Base-by-base conservation (phyloP, 1,140 invertebrate genomes). In the Bombus terrestris region DNA sequence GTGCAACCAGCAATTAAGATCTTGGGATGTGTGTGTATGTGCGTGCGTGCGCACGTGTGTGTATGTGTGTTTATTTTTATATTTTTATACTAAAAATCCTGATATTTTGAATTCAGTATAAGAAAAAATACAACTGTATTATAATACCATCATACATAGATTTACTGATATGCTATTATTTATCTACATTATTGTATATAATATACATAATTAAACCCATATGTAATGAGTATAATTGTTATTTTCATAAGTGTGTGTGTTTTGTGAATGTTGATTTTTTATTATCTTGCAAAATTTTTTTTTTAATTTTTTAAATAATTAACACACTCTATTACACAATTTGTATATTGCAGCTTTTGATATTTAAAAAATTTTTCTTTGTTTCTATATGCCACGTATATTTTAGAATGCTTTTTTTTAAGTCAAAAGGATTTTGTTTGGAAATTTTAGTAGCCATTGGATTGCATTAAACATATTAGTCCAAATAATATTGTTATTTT, bases 171-270 rank as follows among this genome's bases (percentile, higher is more conserved):
- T 73, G 39, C 90, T 88, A 85, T 80, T 89, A 89, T 88, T 85
- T 90, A 77, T 86, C 85, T 86, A 88, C 89, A 83, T 90, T 92
- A 86, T 86, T 91, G 90, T 92, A 91, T 86, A 91, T 91, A 92
- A 89, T 89, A 91, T 88, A 88, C 83, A 80, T 88, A 85, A 87
- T 87, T 88, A 83, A 86, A 92, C 76, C 86, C 71, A 88, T 85
- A 90, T 92, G 89, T 85, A 62, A 90, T 89, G 76, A 87, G 71
- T 90, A 82, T 75, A 81, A 72, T 39, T 89, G 76, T 85, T 76
- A 72, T 91, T 86, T 88, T 90, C 78, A 73, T 80, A 77, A 87
- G 18, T 71, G 68, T 78, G 39, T 76, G 69, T 79, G n/a, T 81
- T 83, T 69, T 64, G 57, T 37, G 64, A 75, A 62, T 62, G 69